Conservation (phyloP, 2,113 vertebrate genomes). For the Rafetus swinhoei region DNA sequence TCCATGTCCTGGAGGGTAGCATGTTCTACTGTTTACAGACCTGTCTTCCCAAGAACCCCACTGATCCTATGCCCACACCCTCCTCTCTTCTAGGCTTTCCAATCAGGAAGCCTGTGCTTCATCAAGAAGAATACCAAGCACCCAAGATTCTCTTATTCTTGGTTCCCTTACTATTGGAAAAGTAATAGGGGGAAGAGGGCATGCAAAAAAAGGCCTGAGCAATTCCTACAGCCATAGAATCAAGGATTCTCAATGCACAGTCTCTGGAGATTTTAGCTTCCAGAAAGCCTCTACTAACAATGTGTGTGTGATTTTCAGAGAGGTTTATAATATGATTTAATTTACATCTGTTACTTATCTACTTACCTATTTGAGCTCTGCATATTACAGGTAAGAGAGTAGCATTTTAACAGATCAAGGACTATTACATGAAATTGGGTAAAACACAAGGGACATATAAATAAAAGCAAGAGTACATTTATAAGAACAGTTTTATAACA, state of each 20-base stretch:
- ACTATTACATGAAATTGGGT: not conserved
- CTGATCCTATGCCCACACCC: not conserved
- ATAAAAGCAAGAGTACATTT: not conserved
- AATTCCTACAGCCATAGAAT: accelerated
- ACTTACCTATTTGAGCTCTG: not conserved
- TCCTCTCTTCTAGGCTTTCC: not conserved
- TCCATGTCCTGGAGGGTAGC: accelerated
- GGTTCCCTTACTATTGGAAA: not conserved
- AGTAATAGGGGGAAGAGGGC: not conserved
- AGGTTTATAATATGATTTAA: not conserved
- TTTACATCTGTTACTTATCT: not conserved
- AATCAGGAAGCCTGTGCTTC: not conserved
- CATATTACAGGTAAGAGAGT: not conserved
- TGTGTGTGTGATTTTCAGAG: not conserved
- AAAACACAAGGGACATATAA: not conserved
- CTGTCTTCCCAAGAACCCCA: not conserved
- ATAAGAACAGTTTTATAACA: not conserved
- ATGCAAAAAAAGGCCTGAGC: accelerated
- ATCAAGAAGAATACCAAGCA: not conserved
- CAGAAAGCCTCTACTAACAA: not conserved
- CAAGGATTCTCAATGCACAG: accelerated
- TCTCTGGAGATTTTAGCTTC: accelerated
- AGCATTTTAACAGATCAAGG: not conserved
- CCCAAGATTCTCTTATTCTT: accelerated
- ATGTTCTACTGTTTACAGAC: accelerated